Base-by-base conservation (phyloP, 1,140 invertebrate species). In the Leptopilina boulardi region DNA sequence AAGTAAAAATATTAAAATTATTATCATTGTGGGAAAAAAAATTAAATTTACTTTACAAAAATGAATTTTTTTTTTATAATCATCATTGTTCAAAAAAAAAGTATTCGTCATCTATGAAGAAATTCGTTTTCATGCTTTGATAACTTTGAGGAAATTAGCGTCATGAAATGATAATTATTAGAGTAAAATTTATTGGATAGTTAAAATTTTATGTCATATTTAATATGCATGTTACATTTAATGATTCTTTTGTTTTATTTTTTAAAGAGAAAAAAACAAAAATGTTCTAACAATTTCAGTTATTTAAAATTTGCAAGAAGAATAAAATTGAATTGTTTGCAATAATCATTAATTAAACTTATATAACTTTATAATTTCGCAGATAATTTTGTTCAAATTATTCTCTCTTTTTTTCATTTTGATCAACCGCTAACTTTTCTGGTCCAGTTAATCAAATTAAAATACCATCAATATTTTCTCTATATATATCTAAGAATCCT, bases 331-430 rank as follows among this genome's bases (percentile, higher is more conserved):
- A 51, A n/a, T n/a, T 51, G n/a, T 51, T n/a, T 4, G 18, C 47
- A 51, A 51, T 51, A 51, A 51, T 51, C 15, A 8, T 18, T 4
- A 51, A 51, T 18, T 18, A 18, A 51, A 51, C 15, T 51, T 51
- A 51, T n/a, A n/a, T 51, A 51, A 51, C 47, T 51, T 51, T 13
- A n/a, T n/a, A 47, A 47, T 51, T 51, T 51, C n/a, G 5, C n/a
- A 51, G 47, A 51, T 51, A 51, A 51, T 51, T 38, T 47, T 51
- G n/a, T 51, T 44, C 47, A 51, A 51, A 51, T 51, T 51, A 51
- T 51, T 51, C n/a, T 18, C 2, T n/a, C 15, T 26, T 15, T 26
- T 66, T n/a, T 30, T 30, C 3, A 3, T 30, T 6, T 13, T 59
- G 21, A 59, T 26, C 15, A 26, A 26, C 56, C 6, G 0, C 19